Conservation (phyloP, 2,797 vertebrate species). For the Tinamus major region DNA sequence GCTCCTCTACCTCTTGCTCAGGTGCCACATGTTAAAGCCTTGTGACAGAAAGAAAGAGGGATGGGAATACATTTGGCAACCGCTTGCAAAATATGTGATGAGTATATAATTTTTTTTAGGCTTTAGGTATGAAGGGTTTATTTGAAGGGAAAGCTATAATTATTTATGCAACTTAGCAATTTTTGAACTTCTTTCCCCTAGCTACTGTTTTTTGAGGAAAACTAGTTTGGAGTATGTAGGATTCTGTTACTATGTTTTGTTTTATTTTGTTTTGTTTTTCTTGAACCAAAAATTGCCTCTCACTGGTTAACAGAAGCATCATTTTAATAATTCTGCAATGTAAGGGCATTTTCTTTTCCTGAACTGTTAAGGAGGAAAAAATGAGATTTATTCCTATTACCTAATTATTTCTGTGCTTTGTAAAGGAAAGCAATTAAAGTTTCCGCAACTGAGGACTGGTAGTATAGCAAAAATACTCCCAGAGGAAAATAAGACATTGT, state of each 20-base stretch:
- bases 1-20: rapidly evolving
- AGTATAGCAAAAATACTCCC: neutral
- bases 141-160: neutral
- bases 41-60: rapidly evolving
- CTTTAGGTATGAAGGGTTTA: neutral
- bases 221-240: neutral
- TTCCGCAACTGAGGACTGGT: constrained; percentile 17
- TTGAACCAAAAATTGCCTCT: neutral
- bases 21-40: neutral
- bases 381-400: neutral
- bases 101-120: neutral
- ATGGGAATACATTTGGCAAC: neutral
- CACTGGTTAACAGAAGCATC: neutral
- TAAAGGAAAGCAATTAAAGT: neutral
- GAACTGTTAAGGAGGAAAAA: neutral
- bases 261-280: neutral
- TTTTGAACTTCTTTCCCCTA: constrained; percentile 6
- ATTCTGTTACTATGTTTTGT: neutral
- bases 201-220: neutral
- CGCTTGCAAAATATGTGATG: neutral
- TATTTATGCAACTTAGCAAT: constrained; percentile 17
- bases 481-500: neutral
- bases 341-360: neutral
- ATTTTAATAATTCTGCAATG: neutral
- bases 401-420: neutral